A percentile compares a stretch with the other conserved stretches of the same genome.
Evolutionary conservation across 2,113 vertebrate species (phyloP).

Genomic region (Vulpes vulpes): DNA sequence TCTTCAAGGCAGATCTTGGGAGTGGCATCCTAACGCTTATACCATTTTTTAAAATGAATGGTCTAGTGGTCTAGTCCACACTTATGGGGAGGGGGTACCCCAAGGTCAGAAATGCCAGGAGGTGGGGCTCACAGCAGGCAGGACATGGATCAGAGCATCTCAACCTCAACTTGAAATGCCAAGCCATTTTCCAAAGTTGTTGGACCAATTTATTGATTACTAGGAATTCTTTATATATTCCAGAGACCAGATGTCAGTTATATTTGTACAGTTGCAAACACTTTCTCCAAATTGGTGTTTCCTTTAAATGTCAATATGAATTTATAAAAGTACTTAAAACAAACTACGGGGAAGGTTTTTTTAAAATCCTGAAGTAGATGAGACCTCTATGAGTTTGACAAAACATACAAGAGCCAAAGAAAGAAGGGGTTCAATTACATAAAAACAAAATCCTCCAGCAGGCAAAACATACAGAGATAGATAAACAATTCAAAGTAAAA

Average conservation of each 20-base stretch:
- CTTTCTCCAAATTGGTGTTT: constrained; percentile 9
- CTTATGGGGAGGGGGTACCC: not conserved
- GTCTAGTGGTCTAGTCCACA: not conserved
- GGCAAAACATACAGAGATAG: not conserved
- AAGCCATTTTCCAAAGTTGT: constrained; percentile 11
- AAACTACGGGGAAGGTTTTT: not conserved
- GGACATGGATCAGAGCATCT: not conserved
- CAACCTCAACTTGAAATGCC: not conserved
- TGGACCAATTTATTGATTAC: constrained; percentile 49
- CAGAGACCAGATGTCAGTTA: not conserved
- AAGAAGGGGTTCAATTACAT: not conserved
- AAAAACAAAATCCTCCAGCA: constrained; percentile 31
- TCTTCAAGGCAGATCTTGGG: not conserved
- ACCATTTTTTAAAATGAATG: not conserved
- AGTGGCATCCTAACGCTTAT: constrained; percentile 1
- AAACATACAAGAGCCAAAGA: constrained; percentile 20
- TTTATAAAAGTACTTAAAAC: constrained; percentile 12
- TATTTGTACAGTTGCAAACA: constrained; percentile 52
- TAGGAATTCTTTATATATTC: constrained; percentile 49
- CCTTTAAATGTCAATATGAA: constrained; percentile 62
- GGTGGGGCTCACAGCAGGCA: not conserved
- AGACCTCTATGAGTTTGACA: constrained; percentile 39
- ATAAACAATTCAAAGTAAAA: not conserved
- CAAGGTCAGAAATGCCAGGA: not conserved
- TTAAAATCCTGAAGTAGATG: not conserved